phyloP scores from a whole-genome alignment of 1,140 invertebrate species.

The Venustaconcha ellipsiformis region DNA sequence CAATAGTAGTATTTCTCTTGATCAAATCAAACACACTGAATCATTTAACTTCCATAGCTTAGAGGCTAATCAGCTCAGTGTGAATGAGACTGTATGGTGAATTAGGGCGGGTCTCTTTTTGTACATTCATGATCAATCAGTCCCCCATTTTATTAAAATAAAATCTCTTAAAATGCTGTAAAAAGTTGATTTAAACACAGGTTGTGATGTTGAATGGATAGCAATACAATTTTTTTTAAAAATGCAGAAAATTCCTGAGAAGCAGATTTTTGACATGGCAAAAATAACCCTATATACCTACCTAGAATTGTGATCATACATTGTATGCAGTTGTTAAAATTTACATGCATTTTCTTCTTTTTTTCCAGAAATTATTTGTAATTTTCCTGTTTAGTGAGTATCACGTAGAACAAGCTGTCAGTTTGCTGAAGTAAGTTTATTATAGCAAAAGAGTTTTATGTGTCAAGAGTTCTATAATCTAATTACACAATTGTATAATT shows the following conservation, averaged over 20 bases:
- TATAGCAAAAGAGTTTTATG: conserved; percentile 2
- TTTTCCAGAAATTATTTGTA: conserved; percentile 87
- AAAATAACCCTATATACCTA: neutral
- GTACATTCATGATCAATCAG: no score
- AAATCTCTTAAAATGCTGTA: no score
- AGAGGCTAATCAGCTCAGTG: no score
- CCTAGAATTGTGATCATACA: neutral
- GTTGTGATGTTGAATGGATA: neutral
- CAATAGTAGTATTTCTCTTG: no score
- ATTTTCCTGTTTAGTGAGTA: conserved; percentile 97
- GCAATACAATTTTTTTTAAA: neutral
- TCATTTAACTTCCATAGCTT: no score
- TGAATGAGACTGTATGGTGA: no score
- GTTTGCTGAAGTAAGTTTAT: conserved; percentile 72
- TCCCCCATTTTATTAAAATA: no score
- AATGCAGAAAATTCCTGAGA: neutral
- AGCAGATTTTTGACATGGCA: neutral
- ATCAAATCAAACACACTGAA: no score
- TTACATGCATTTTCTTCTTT: conserved; percentile 17
- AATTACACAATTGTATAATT: no score
- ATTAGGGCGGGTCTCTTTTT: no score
- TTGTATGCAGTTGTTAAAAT: neutral
- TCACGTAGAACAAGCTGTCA: conserved; percentile 85
- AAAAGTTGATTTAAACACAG: neutral
- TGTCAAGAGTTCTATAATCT: neutral